Base-by-base conservation (phyloP, 2,888 invertebrate genomes). In the Lycaena phlaeas region DNA sequence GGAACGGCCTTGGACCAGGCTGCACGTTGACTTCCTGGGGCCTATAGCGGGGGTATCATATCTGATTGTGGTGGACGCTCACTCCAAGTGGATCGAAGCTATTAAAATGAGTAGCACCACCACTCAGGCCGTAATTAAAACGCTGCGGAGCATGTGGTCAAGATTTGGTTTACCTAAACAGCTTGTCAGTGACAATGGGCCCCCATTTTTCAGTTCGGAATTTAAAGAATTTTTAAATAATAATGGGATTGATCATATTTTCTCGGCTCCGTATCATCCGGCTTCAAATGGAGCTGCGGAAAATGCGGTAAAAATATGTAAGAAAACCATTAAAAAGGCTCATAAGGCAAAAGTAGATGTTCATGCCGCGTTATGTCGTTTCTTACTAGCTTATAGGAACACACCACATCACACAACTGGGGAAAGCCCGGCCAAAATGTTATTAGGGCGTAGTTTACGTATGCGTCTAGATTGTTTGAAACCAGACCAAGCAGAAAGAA, bases 271-370 rank as follows among this genome's bases (percentile, higher is more conserved):
- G 6, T 43, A 45, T 40, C 46, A 52, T 26, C 46, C 50, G 1
- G 36, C 51, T 0, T 52, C 52, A 1, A 56, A 56, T 17, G 53
- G 53, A 1, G 51, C 53, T 0, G 53, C 52, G 0, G 54, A 54
- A 39, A 46, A 42, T 3, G 54, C 52, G 0, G 53, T 53, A 0
- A 53, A 49, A 34, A 27, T 50, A 2, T 50, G 48, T 36, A 57
- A 54, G 41, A 38, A 49, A 1, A 44, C 38, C 1, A 50, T 53
- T 22, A 48, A 43, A 38, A 57, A 53, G 9, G n/a, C 27, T 7
- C 10, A 7, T 11, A 12, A 26, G 10, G 43, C 43, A 22, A 27
- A 10, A 9, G 11, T 25, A 2, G 45, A 46, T 22, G 25, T 45
- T 3, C 45, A 48, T 3, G 30, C 38, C 3, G 46, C 45, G 1